A percentile compares a stretch with the other conserved stretches of the same genome.
phyloP scores from a whole-genome alignment of 1,140 invertebrate species.

The Agrypnia vestita region DNA sequence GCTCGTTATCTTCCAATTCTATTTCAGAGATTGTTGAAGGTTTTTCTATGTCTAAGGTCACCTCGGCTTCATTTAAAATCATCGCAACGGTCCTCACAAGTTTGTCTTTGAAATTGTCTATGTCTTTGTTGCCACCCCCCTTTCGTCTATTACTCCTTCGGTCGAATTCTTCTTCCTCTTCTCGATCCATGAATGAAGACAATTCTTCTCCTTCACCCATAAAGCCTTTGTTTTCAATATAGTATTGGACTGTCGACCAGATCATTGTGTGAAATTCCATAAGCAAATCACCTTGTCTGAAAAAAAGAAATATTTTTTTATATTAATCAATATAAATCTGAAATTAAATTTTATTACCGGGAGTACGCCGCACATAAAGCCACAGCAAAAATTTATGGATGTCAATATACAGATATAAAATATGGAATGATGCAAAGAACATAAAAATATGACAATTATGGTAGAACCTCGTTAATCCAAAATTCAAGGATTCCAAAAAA shows the following conservation, averaged over 20 bases:
- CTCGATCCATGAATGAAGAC: not conserved
- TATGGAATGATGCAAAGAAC: no score
- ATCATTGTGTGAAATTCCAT: slow-evolving; percentile 70
- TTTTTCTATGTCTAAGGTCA: not conserved
- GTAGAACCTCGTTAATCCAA: no score
- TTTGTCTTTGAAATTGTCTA: slow-evolving; percentile 43
- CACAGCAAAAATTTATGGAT: no score
- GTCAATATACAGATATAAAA: no score
- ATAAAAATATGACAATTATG: not conserved
- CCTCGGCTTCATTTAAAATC: slow-evolving; percentile 45
- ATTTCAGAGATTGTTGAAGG: not conserved
- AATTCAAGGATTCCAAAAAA: no score
- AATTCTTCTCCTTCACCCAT: not conserved
- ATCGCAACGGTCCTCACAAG: slow-evolving; percentile 35
- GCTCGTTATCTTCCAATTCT: not conserved
- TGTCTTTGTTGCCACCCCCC: not conserved
- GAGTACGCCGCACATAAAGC: no score
- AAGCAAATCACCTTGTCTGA: slow-evolving; percentile 69
- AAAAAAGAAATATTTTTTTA: slow-evolving; percentile 57
- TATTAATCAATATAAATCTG: no score
- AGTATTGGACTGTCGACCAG: slow-evolving; percentile 72
- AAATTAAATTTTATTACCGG: no score
- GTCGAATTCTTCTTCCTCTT: not conserved
- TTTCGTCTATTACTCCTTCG: not conserved
- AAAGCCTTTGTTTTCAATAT: slow-evolving; percentile 68